Base-by-base conservation (phyloP, 2,888 invertebrate genomes). In the Drosophila stalkeri region DNA sequence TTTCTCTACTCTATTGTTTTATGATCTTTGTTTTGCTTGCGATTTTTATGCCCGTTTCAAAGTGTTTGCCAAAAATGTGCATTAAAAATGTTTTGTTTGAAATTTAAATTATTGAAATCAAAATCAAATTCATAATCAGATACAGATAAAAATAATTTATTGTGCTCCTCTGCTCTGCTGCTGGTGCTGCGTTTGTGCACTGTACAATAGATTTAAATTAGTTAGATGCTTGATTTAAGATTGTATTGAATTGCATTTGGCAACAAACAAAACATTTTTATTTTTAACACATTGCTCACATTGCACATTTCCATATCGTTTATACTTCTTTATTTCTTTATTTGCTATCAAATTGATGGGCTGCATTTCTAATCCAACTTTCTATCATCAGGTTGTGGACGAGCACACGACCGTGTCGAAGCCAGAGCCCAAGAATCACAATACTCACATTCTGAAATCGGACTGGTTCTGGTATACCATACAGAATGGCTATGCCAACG, bases 401-500 rank as follows among this genome's bases (percentile, higher is more conserved):
- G 97, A 97, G 91, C 96, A 96, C 85, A 95, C 94, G 81, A 95
- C 96, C 41, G 94, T 95, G 87, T 94, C 95, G 57, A 95, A 96
- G 77, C 96, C 96, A 51, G 97, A 96, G 90, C 95, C 96, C 64
- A 95, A 96, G 72, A 94, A 93, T 60, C 93, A 95, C 74, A 95
- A 95, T 84, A 96, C 96, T 35, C 96, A 96, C 92, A 94, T 98
- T 76, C 96, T 98, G 63, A 97, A 97, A 93, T 97, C 97, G 8
- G 98, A 99, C 94, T 99, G 99, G 99, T 99, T 99, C 94, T 99
- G 99, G 99, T 97, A 97, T 44, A 98, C 98, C 55, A 97, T 99
- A 74, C 99, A 99, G 94, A 98, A 99, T 94, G 98, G 98, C 90
- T 97, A 97, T 80, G 97, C 98, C 73, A 97, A 97, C 90, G 99